These are phyloP conservation scores for Scarus forsteni DNA, from an alignment of 2,797 vertebrate species.

Conservation along the genomic window DNA sequence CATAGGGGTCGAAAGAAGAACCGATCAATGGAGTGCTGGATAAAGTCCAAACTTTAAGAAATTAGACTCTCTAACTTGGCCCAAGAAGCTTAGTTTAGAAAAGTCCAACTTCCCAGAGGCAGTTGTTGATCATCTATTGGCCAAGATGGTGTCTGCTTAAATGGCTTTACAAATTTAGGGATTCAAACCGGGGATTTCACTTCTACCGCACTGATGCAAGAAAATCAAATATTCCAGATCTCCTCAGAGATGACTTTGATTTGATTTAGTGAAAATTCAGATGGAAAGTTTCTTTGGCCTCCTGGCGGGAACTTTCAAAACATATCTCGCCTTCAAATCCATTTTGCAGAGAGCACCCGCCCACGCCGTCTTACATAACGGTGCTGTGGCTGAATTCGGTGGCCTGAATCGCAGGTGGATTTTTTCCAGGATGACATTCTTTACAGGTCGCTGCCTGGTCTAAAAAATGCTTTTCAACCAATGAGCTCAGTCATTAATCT, in stretches of 20 bases:
- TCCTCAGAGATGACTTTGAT: constrained; percentile 16
- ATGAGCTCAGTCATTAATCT: constrained; percentile 51
- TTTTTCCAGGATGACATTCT: constrained; percentile 57
- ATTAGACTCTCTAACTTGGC: constrained; percentile 31
- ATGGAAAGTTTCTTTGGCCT: constrained; percentile 37
- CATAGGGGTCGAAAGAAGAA: constrained; percentile 22
- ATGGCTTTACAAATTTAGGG: background rate
- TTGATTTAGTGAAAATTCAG: constrained; percentile 14
- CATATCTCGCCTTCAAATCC: constrained; percentile 28
- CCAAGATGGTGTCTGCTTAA: background rate
- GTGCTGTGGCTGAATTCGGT: constrained; percentile 47
- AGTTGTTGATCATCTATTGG: constrained; percentile 41
- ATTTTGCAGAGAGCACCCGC: constrained; percentile 12
- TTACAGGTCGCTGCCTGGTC: constrained; percentile 52
- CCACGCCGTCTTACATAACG: constrained; percentile 48
- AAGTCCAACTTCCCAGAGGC: constrained; percentile 16
- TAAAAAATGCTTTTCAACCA: constrained; percentile 38
- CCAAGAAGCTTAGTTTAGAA: constrained; percentile 32
- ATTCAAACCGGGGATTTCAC: constrained; percentile 2
- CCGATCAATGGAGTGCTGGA: constrained; percentile 46
- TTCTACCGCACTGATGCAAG: background rate
- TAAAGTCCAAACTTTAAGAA: constrained; percentile 30
- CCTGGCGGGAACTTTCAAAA: constrained; percentile 23
- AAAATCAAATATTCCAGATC: constrained; percentile 2
- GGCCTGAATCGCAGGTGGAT: constrained; percentile 60